Evolutionary conservation across 2,113 vertebrate genomes (phyloP).

Genomic region (Myiozetetes cayanensis): DNA sequence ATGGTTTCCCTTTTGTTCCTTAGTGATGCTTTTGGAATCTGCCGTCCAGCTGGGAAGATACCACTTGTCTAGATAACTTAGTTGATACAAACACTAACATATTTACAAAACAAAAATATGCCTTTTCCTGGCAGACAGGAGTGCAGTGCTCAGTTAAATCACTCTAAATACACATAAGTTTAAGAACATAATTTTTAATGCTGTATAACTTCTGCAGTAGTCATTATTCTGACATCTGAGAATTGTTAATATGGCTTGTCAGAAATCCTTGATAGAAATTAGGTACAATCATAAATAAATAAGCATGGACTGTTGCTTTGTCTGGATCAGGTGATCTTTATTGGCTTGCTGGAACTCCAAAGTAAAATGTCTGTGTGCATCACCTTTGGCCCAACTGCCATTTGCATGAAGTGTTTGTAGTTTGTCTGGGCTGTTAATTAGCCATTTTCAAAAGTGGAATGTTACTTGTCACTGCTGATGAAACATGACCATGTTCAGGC

Average conservation of each 20-base stretch:
- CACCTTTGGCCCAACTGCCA: accelerated
- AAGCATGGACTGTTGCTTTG: not conserved
- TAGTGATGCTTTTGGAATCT: not conserved
- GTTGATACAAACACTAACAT: not conserved
- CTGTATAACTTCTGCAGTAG: not conserved
- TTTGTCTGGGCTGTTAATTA: not conserved
- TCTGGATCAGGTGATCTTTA: not conserved
- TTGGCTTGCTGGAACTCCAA: not conserved
- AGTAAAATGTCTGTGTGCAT: not conserved
- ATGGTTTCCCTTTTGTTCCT: not conserved
- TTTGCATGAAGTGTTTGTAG: not conserved
- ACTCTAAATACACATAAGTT: not conserved
- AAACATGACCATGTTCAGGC: accelerated
- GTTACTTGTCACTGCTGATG: not conserved
- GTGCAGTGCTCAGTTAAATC: not conserved
- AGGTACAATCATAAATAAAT: not conserved
- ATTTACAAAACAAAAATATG: not conserved
- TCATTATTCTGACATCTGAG: not conserved
- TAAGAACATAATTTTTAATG: not conserved
- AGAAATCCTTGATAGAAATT: not conserved
- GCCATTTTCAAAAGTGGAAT: not conserved
- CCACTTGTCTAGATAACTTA: not conserved
- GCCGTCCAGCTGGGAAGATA: not conserved
- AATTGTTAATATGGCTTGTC: not conserved
- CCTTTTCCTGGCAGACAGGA: not conserved